Evolutionary conservation across 2,797 vertebrate species (phyloP), one percentile per base, ranked within the genome.

Genomic region (Chanos chanos): DNA sequence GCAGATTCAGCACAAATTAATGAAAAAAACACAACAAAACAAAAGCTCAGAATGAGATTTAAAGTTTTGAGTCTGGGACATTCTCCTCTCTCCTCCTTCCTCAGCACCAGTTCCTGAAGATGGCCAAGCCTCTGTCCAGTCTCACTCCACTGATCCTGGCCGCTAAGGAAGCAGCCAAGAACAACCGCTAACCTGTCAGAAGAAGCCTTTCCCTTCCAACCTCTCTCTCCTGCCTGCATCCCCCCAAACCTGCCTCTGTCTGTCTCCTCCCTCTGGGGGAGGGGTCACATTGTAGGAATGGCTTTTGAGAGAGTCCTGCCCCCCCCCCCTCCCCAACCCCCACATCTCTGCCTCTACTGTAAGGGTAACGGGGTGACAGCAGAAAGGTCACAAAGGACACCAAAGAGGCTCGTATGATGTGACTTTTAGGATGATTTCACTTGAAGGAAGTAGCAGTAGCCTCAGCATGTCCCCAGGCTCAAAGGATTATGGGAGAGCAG

Each of bases 101-200:
- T 39, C 77, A 98, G 96, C 96, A 98, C 77, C 94, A 94, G 66
- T 98, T 98, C 73, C 86, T 98, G 81, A 98, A 97, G 85, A 89
- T 94, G 72, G 96, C 96, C 25, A 96, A 97, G 76, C 96, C 96
- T 3, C 90, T 98, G 0, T 96, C 95, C 70, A 97, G 95, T 70
- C 93, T 98, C 65, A 97, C 94, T 18, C 95, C 95, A 40, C 89
- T 98, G 76, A 98, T 98, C 10, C 64, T 94, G 45, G 95, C 96
- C 4, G 94, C 95, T 7, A 98, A 98, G 82, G 95, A 98, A 66
- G 93, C 94, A 0, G 86, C 93, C 19, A 98, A 97, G 84, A 96
- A 91, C 89, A 97, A 90, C 86, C 94, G 92, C 71, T 97, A 85
- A 76, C 59, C 22, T 73, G 41, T 43, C 8, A 2, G 28, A 12